Percentiles rank a stretch among this genome's conserved stretches.
Evolutionary conservation across 2,113 vertebrate species (phyloP).

Genomic region (Probosciger aterrimus): DNA sequence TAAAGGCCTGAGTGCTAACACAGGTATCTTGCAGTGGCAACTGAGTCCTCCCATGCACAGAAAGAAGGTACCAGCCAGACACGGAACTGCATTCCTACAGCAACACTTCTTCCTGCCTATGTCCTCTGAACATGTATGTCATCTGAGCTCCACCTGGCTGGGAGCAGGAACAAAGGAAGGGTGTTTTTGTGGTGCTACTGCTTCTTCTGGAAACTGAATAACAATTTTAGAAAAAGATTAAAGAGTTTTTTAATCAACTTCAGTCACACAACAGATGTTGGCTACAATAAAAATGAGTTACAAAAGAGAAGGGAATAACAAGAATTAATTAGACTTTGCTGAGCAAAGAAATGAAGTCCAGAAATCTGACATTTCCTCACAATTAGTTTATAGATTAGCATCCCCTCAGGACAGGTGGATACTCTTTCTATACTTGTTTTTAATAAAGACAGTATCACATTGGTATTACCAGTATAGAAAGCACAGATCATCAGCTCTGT

Average conservation of each 20-base stretch:
- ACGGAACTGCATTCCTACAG: neutral
- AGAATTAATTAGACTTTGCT: neutral
- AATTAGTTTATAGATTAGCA: neutral
- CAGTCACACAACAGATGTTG: neutral
- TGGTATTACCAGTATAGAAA: neutral
- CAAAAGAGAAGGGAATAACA: neutral
- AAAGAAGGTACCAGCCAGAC: too few relatives aligned
- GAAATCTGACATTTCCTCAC: neutral
- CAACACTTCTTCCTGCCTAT: neutral
- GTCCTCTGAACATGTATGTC: neutral
- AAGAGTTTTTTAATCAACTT: neutral
- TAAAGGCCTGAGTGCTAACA: neutral
- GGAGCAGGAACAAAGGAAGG: neutral
- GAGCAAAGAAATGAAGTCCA: neutral
- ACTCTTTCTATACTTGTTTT: neutral
- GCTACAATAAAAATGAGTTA: neutral
- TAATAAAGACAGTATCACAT: neutral
- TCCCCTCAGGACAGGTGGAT: neutral
- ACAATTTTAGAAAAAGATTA: neutral
- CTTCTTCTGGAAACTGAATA: neutral
- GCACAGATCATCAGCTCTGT: neutral
- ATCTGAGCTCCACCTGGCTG: neutral
- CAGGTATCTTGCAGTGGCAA: fast-evolving
- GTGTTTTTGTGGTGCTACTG: neutral
- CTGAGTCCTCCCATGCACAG: neutral